Evolutionary conservation across 37 sponge, comb jelly and placozoan genomes (phyloP), one percentile per base, ranked within the genome.

Genomic region (Chondrosia reniformis): DNA sequence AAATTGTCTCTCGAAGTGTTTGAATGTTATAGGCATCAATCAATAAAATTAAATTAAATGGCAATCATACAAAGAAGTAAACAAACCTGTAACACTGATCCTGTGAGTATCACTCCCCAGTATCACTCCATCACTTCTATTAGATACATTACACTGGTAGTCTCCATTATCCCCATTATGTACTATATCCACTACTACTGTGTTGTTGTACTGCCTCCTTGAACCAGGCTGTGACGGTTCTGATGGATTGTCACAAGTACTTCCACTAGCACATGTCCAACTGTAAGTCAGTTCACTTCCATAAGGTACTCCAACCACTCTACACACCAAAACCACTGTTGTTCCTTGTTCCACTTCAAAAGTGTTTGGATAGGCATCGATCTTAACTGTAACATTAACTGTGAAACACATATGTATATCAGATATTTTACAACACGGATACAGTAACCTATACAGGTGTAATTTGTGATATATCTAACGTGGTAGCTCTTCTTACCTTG

Each of bases 311-410:
- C 72, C 72, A 39, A 34, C 41, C 39, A 69, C 72, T 34, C 36
- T 31, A 25, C 72, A 69, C 43, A 69, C 72, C 72, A 69, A 21
- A 41, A 69, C 43, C 31, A 69, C 40, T 15, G 72, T 69, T 21
- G 72, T 69, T 24, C 72, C 72, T 69, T 40, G 72, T 24, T 31
- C 31, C 37, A 69, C 72, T 8, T 12, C n/a, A 39, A 44, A 13
- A 21, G 42, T 69, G 72, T 40, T 69, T 19, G 43, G 72, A 44
- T 69, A 69, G 43, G 72, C 72, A 69, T 69, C 72, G 24, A 69
- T 69, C n/a, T 43, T n/a, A 17, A 69, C 72, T 69, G 72, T 6
- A 13, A n/a, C n/a, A n/a, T n/a, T n/a, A n/a, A n/a, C n/a, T n/a
- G n/a, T n/a, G n/a, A n/a, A n/a, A n/a, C n/a, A n/a, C n/a, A n/a